These are phyloP conservation scores for Nettapus auritus DNA, from an alignment of 2,113 vertebrate species.

Conservation along the genomic window DNA sequence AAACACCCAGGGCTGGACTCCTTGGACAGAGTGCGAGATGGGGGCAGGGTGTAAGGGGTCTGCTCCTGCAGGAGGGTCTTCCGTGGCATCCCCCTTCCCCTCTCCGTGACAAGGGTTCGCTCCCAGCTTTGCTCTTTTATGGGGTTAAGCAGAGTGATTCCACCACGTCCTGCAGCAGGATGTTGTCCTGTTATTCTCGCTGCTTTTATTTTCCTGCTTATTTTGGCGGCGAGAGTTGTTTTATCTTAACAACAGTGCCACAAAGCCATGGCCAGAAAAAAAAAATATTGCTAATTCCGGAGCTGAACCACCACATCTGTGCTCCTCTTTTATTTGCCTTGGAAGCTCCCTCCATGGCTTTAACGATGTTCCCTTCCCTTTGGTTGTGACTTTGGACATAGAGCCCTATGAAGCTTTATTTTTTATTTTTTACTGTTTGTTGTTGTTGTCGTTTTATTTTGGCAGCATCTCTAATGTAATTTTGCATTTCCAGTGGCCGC, in stretches of 20 bases:
- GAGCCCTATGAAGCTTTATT: background rate
- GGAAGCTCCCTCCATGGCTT: background rate
- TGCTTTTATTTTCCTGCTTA: background rate
- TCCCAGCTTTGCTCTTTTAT: background rate
- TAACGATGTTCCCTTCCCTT: background rate
- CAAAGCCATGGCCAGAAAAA: background rate
- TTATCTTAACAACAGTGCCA: background rate
- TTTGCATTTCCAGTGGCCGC: conserved; percentile 17
- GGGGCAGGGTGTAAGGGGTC: background rate
- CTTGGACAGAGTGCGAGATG: rapidly evolving
- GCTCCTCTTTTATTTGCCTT: background rate
- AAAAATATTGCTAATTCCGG: background rate
- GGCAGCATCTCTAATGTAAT: background rate
- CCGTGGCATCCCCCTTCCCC: background rate
- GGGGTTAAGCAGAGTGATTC: background rate
- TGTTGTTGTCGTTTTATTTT: background rate
- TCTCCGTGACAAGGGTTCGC: rapidly evolving
- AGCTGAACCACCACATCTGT: background rate
- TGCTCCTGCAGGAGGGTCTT: background rate
- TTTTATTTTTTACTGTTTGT: background rate
- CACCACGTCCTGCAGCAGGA: background rate
- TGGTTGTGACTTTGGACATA: background rate
- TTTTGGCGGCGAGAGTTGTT: background rate
- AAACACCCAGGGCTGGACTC: background rate
- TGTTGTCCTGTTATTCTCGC: background rate